Base-by-base conservation (phyloP, 2,888 invertebrate genomes). In the Isoperla grammatica region DNA sequence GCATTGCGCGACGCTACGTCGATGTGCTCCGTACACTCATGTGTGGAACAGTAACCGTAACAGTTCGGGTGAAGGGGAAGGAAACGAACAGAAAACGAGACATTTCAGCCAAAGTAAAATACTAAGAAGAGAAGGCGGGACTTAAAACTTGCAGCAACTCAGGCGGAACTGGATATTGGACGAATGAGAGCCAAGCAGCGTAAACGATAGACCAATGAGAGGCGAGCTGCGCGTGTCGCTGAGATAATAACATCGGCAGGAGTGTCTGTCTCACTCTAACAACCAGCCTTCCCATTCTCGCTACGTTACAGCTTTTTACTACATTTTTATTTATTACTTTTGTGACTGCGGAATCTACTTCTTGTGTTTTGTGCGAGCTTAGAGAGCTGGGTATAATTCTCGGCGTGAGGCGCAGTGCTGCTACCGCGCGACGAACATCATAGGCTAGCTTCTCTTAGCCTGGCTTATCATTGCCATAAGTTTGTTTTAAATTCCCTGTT, bases 251-350 rank as follows among this genome's bases (percentile, higher is more conserved):
- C 61, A 37, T 54, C 35, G 50, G 48, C 55, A 37, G 54, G 60
- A 59, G 59, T 40, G 54, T 58, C 46, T 17, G 42, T 48, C 19
- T 22, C 54, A 19, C 37, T 20, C 35, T 37, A 46, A 59, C 59
- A 48, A 45, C 37, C 55, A 29, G 42, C 35, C 50, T 22, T 43
- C 60, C 29, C 29, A 29, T 46, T 45, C 53, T 55, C 22, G 42
- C 40, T 20, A 43, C 60, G 22, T 40, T 37, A 42, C 61, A 46
- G 42, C 49, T 50, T 50, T 53, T 50, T 50, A 29, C 58, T 42
- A 20, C 50, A 50, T 40, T 82, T 83, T 83, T 84, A 84, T 84
- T 83, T 83, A 84, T 84, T 83, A 82, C 82, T 80, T 82, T 83
- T 81, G 83, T 81, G 80, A 78, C 79, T 78, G 78, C 77, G 80